These are phyloP conservation scores for Cinclus mexicanus DNA, from an alignment of 2,113 vertebrate species.

Conservation along the genomic window DNA sequence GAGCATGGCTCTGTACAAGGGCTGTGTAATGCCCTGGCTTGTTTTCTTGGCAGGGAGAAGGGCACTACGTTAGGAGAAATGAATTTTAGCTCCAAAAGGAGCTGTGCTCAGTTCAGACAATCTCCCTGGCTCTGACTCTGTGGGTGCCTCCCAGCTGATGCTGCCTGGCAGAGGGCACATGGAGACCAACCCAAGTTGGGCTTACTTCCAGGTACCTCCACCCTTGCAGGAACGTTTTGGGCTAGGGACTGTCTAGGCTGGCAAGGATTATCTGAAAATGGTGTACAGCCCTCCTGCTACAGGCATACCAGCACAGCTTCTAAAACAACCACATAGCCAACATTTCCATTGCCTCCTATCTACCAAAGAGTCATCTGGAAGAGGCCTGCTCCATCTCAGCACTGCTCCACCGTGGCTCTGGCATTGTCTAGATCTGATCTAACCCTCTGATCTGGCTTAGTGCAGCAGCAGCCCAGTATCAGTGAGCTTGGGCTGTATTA, in stretches of 20 bases:
- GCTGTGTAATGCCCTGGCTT: fast-evolving
- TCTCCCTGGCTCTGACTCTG: neutral
- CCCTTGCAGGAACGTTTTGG: neutral
- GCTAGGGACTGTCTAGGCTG: neutral
- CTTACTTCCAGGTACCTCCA: neutral
- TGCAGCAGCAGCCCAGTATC: fast-evolving
- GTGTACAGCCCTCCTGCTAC: neutral
- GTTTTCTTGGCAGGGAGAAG: neutral
- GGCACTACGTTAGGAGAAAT: neutral
- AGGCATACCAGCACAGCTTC: neutral
- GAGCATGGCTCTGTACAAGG: fast-evolving
- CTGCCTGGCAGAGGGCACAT: neutral
- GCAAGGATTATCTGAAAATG: neutral
- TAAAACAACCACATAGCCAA: neutral
- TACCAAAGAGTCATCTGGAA: fast-evolving
- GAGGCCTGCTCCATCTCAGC: neutral
- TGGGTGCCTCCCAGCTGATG: neutral
- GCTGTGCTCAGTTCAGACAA: neutral
- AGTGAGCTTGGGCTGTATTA: neutral
- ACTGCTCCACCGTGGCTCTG: fast-evolving
- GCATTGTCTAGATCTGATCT: neutral
- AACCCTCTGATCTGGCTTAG: neutral
- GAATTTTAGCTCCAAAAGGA: neutral
- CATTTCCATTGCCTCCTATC: neutral
- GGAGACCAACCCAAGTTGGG: neutral